Base-by-base conservation (phyloP, 2,797 vertebrate species). In the Mionectes olivaceus region DNA sequence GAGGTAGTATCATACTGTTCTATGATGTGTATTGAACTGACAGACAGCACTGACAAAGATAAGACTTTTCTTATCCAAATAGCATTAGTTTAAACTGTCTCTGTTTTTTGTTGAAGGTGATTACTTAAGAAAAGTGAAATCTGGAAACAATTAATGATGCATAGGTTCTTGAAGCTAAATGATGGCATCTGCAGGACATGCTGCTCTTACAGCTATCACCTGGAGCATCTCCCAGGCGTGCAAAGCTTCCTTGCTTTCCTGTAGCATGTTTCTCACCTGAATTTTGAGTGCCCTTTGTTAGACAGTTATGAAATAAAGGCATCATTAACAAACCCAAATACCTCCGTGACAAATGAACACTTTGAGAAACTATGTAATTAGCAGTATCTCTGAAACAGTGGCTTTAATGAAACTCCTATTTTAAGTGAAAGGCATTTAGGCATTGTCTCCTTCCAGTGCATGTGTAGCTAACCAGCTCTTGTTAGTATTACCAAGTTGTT, bases 391-490 rank as follows among this genome's bases (percentile, higher is more conserved):
- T 80, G 73, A 93, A 79, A 47, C 46, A 43, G 24, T 25, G 19
- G 55, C 41, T 85, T 90, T 88, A 93, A 76, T 50, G 49, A 94
- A 94, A 68, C 44, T 73, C 33, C 60, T 56, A 19, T 33, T 90
- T 77, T 93, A 89, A 91, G 22, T 68, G 91, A 61, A 95, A 94
- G 68, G 23, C 67, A 83, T 12, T 95, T 90, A 86, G 70, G n/a
- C 16, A 19, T 41, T 75, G 32, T 83, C 55, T 85, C 32, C 15
- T 87, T 89, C 27, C n/a, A 57, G 3, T 49, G 22, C 32, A 21
- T 14, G 28, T 19, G 5, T 56, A 12, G 32, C 25, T 57, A 65
- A 11, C 6, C 83, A 80, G 28, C 24, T 75, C 30, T 43, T n/a
- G 8, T 60, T 74, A 32, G 22, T 46, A 25, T 64, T 77, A 78